Percentiles rank a stretch among this genome's conserved stretches.
Evolutionary conservation across 2,113 vertebrate species (phyloP).

Genomic region (Pelodiscus sinensis): DNA sequence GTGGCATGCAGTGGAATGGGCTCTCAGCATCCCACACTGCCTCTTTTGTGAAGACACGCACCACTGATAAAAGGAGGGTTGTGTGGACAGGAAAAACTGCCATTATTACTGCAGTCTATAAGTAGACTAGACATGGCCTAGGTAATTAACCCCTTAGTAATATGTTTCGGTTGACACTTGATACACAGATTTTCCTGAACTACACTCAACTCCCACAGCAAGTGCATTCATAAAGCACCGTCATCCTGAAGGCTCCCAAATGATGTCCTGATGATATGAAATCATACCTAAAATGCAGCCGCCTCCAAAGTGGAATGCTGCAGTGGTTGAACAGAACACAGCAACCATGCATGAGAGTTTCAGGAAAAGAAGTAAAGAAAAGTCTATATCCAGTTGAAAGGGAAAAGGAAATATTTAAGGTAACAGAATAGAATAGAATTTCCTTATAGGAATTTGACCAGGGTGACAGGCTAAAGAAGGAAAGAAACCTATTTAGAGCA

Average conservation of each 20-base stretch:
- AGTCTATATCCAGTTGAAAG: constrained; percentile 39
- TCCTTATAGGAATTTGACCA: constrained; percentile 61
- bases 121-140: too few relatives aligned
- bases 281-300: fast-evolving
- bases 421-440: constrained; percentile 65
- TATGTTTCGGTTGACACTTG: background rate
- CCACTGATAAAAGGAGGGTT: too few relatives aligned
- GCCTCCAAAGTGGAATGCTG: fast-evolving
- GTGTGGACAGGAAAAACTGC: too few relatives aligned
- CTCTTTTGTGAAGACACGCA: too few relatives aligned
- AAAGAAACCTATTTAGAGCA: constrained; percentile 54
- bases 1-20: too few relatives aligned
- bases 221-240: background rate
- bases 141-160: background rate
- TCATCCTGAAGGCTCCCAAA: background rate
- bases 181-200: background rate
- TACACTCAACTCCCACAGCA: background rate
- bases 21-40: too few relatives aligned
- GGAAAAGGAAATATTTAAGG: constrained; percentile 50
- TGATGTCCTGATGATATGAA: background rate
- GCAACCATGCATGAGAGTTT: constrained; percentile 50
- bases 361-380: constrained; percentile 29
- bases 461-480: constrained; percentile 60
- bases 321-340: constrained; percentile 30
- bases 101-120: too few relatives aligned